Base-by-base conservation (phyloP, 2,888 invertebrate species). In the Panzeria rudis region DNA sequence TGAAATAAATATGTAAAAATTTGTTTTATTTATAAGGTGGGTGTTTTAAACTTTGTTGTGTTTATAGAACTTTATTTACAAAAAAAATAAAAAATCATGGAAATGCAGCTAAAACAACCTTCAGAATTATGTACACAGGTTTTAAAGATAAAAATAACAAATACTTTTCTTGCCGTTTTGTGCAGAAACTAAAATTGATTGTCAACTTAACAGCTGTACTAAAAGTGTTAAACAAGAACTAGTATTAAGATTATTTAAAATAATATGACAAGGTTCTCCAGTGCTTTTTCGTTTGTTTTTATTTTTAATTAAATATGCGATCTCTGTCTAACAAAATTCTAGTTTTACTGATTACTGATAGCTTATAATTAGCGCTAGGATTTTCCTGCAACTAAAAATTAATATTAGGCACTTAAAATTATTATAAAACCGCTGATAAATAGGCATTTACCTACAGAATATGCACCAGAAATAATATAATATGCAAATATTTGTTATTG, bases 1-100 rank as follows among this genome's bases (percentile, higher is more conserved):
- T n/a, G 20, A 29, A 29, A 0, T 15, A 23, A 38, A 73, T 52
- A 75, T 75, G 50, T n/a, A 62, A 75, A 62, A 52, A 17, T 54
- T 47, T 41, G 15, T 56, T 50, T 38, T 7, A 20, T 29, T 77
- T 38, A 25, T 23, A 17, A 64, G 11, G 77, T 61, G 52, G 75
- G 52, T 41, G 64, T 35, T n/a, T 54, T n/a, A n/a, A n/a, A n/a
- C n/a, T n/a, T 47, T 47, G 8, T 47, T 17, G 47, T 17, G 5
- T 52, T 25, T 11, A 25, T 52, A 25, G 13, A 23, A 52, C 1
- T 52, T 23, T 23, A 13, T 52, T 52, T 9, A 0, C 1, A 5
- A 15, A 52, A 52, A 13, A n/a, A n/a, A n/a, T n/a, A n/a, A n/a
- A 4, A 3, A 13, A 13, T 17, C 17, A 8, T 6, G 17, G 17